These are phyloP conservation scores for Platygyra sinensis DNA, from an alignment of 64 coral and sea anemone species.

Conservation along the genomic window DNA sequence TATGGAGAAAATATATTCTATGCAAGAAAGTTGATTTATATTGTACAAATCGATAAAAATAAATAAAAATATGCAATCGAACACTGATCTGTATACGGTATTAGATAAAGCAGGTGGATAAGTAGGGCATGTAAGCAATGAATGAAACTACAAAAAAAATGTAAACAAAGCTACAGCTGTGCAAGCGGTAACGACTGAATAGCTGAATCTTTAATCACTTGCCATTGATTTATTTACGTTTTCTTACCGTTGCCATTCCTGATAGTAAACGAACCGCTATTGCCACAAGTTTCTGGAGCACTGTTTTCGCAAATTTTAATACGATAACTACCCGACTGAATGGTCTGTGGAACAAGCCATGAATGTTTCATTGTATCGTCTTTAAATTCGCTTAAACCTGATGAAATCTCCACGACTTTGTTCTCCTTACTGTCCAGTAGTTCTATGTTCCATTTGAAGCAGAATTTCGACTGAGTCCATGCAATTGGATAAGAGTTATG, in stretches of 20 bases:
- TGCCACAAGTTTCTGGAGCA: constrained; percentile 1
- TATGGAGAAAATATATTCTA: too few species aligned
- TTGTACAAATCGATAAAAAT: too few species aligned
- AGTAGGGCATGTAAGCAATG: neutral
- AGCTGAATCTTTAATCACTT: neutral
- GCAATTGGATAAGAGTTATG: constrained; percentile 51
- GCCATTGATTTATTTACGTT: too few species aligned
- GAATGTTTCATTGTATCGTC: constrained; percentile 60
- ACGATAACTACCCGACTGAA: constrained; percentile 42
- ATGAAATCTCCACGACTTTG: constrained; percentile 55
- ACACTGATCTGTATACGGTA: too few species aligned
- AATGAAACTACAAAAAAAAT: neutral
- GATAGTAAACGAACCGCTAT: constrained; percentile 58
- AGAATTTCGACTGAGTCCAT: constrained; percentile 68
- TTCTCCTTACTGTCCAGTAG: constrained; percentile 40
- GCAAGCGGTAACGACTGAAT: neutral
- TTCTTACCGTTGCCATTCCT: constrained; percentile 35
- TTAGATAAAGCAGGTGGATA: too few species aligned
- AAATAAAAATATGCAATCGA: too few species aligned
- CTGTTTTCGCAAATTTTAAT: constrained; percentile 53
- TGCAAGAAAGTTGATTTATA: too few species aligned
- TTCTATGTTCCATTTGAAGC: constrained; percentile 76
- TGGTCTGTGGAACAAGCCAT: constrained; percentile 51
- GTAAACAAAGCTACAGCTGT: neutral
- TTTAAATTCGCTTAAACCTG: constrained; percentile 72